Conservation (phyloP, 2,113 vertebrate genomes). For the Podarcis cretensis region DNA sequence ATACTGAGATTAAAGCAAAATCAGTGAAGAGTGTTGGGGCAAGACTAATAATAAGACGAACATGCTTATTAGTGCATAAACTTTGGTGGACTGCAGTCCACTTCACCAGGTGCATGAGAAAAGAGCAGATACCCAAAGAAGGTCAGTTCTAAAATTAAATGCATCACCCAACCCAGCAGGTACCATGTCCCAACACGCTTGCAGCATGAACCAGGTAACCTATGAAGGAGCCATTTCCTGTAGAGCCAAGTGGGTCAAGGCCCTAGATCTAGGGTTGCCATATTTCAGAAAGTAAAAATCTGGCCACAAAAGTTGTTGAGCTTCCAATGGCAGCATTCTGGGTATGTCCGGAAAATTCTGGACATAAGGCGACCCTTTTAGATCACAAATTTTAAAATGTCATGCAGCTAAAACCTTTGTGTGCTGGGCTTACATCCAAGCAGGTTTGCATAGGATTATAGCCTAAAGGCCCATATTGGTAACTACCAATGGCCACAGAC, state of each 20-base stretch:
- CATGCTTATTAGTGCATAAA: not conserved
- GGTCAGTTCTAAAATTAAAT: not conserved
- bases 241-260: not conserved
- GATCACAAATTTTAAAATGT: not conserved
- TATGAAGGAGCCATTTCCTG: not conserved
- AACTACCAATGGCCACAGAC: not conserved
- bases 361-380: no score
- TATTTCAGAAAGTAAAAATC: no score
- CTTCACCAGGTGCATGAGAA: conserved; percentile 15
- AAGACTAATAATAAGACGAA: not conserved
- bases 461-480: not conserved
- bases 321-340: no score
- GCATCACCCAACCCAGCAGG: not conserved
- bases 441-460: not conserved
- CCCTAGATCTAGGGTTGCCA: not conserved
- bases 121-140: conserved; percentile 11
- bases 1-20: conserved; percentile 75
- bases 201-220: not conserved
- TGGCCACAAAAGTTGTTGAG: no score
- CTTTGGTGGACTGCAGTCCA: not conserved
- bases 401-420: not conserved
- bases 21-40: not conserved
- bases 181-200: not conserved
- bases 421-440: not conserved
- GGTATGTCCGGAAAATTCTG: no score